These are phyloP conservation scores for Pao palembangensis DNA, from an alignment of 2,113 vertebrate genomes.

Conservation along the genomic window DNA sequence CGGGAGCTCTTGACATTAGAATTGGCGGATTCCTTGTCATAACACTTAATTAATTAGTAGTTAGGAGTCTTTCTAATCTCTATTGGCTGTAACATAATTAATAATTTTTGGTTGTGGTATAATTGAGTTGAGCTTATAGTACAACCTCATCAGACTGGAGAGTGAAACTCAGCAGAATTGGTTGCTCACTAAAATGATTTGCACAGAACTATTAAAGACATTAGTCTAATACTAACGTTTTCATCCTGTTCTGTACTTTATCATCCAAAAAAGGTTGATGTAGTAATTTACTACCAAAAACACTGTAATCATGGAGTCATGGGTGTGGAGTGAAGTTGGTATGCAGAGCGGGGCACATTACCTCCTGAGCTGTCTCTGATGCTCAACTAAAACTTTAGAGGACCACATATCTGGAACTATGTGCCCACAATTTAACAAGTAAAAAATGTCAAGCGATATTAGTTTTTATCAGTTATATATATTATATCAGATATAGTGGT, in stretches of 20 bases:
- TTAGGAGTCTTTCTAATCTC: neutral
- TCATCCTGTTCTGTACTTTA: neutral
- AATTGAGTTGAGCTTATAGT: conserved; percentile 25
- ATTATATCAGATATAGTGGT: too few species aligned
- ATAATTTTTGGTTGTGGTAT: conserved; percentile 14
- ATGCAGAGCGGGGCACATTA: conserved; percentile 13
- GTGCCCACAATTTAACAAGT: conserved; percentile 5
- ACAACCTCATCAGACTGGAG: conserved; percentile 14
- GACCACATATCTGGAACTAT: conserved; percentile 2
- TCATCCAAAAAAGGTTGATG: neutral
- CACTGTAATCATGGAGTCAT: neutral
- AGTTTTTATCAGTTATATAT: conserved; percentile 5
- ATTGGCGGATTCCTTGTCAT: too few species aligned
- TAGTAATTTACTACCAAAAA: conserved; percentile 2
- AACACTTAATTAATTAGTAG: too few species aligned
- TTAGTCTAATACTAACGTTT: conserved; percentile 1
- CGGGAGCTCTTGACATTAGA: too few species aligned
- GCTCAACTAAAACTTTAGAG: conserved; percentile 9
- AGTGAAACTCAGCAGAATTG: conserved; percentile 4
- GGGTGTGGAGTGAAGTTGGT: conserved; percentile 3
- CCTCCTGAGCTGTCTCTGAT: conserved; percentile 35
- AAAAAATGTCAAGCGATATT: conserved; percentile 19
- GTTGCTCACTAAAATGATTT: conserved; percentile 24
- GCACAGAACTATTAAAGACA: conserved; percentile 13
- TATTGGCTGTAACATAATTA: conserved; percentile 9